These are phyloP conservation scores for Megaceryle maxima DNA, from an alignment of 2,113 vertebrate genomes.

Conservation along the genomic window DNA sequence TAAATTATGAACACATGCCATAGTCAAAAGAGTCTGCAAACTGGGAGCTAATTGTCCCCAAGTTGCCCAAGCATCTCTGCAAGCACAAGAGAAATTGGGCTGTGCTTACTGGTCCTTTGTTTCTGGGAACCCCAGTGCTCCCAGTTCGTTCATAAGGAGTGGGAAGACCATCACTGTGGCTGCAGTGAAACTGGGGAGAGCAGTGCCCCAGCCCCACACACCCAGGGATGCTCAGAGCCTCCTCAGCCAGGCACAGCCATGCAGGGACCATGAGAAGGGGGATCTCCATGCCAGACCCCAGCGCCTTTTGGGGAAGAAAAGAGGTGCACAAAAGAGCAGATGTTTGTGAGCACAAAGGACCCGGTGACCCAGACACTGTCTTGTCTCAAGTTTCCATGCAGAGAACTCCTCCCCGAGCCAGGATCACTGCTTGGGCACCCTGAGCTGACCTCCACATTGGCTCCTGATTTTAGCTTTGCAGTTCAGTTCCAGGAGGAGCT, in stretches of 20 bases:
- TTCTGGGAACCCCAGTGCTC: neutral
- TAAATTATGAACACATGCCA: slow-evolving; percentile 40
- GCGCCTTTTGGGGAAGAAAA: neutral
- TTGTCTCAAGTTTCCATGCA: neutral
- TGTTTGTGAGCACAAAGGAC: neutral
- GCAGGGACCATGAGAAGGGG: neutral
- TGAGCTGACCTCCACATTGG: neutral
- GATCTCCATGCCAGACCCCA: neutral
- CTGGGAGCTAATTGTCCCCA: neutral
- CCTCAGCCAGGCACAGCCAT: neutral
- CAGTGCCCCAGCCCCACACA: rapidly evolving
- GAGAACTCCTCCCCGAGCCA: neutral
- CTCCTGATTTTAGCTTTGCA: neutral
- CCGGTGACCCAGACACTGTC: neutral
- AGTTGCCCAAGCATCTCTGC: neutral
- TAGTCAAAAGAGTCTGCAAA: neutral
- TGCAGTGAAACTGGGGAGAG: neutral
- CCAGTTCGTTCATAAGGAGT: neutral
- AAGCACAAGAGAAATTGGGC: rapidly evolving
- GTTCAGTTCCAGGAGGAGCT: neutral
- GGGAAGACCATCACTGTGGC: rapidly evolving
- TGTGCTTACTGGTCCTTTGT: neutral
- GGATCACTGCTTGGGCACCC: neutral
- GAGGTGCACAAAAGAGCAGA: rapidly evolving
- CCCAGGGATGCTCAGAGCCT: neutral